Conservation (phyloP, 2,113 vertebrate genomes). For the Mohoua ochrocephala region DNA sequence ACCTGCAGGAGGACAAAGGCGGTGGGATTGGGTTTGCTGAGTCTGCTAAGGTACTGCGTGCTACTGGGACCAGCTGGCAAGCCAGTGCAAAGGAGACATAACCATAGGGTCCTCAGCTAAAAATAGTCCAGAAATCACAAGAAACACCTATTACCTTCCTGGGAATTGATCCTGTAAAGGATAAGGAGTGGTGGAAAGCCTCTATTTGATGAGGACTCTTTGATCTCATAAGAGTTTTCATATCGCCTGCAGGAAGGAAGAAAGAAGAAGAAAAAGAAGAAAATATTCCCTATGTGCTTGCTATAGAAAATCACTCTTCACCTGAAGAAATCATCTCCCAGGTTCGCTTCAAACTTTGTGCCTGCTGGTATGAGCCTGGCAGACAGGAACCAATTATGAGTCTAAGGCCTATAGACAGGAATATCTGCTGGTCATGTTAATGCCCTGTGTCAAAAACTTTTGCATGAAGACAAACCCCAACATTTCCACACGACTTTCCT, state of each 20-base stretch:
- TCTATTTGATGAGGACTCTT: background rate
- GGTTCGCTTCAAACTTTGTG: background rate
- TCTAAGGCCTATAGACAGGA: background rate
- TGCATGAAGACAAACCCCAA: background rate
- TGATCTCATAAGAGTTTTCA: background rate
- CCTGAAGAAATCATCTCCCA: background rate
- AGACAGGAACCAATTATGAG: background rate
- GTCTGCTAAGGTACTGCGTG: rapidly evolving
- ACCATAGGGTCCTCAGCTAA: background rate
- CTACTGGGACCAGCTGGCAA: background rate
- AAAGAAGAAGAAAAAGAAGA: no score
- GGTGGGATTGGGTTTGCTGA: background rate
- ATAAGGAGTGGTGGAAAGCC: background rate
- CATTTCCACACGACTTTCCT: background rate
- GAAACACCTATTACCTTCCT: background rate
- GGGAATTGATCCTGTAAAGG: background rate
- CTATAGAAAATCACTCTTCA: background rate
- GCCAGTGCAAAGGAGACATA: background rate
- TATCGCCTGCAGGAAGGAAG: background rate
- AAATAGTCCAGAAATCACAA: background rate
- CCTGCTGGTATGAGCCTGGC: background rate
- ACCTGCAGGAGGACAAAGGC: background rate
- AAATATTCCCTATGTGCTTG: background rate
- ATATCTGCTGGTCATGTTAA: background rate
- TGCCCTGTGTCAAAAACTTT: background rate